These are phyloP conservation scores for Parthenolecanium corni DNA, from an alignment of 2,888 invertebrate genomes.

Conservation along the genomic window DNA sequence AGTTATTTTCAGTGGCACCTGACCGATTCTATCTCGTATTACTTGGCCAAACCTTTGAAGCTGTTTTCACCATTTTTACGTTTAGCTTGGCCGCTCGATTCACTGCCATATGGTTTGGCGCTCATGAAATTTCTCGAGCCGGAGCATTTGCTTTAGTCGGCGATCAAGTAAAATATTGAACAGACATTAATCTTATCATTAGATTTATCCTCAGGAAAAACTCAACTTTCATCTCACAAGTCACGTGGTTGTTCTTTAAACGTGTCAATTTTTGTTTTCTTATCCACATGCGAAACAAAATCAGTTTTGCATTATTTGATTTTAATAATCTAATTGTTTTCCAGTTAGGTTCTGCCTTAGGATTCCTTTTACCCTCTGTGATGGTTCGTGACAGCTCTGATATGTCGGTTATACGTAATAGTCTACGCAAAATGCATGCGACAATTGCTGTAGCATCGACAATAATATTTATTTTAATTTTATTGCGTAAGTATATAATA, in stretches of 20 bases:
- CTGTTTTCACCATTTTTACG: conserved; percentile 81
- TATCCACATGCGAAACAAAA: too few relatives aligned
- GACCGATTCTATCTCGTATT: conserved; percentile 81
- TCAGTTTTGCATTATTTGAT: neutral
- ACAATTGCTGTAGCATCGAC: conserved; percentile 71
- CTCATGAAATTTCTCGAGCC: conserved; percentile 89
- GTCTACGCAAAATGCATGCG: conserved; percentile 75
- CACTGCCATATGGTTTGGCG: conserved; percentile 97
- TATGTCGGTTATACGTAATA: conserved; percentile 50
- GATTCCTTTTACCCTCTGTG: conserved; percentile 57
- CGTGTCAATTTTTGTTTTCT: too few relatives aligned
- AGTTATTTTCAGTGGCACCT: conserved; percentile 73
- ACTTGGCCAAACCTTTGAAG: conserved; percentile 75
- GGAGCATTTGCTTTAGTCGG: conserved; percentile 97
- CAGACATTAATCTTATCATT: too few relatives aligned
- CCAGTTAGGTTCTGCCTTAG: conserved; percentile 56
- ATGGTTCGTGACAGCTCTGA: conserved; percentile 49
- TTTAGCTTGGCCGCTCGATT: conserved; percentile 83
- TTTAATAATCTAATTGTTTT: neutral
- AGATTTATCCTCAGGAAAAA: too few relatives aligned
- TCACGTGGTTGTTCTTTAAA: too few relatives aligned
- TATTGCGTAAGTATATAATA: conserved; percentile 52
- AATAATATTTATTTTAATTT: conserved; percentile 64
- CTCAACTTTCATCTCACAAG: too few relatives aligned
- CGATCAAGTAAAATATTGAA: conserved; percentile 70